Conservation (phyloP, 2,797 vertebrate genomes). For the Microctenopoma lineatum region DNA sequence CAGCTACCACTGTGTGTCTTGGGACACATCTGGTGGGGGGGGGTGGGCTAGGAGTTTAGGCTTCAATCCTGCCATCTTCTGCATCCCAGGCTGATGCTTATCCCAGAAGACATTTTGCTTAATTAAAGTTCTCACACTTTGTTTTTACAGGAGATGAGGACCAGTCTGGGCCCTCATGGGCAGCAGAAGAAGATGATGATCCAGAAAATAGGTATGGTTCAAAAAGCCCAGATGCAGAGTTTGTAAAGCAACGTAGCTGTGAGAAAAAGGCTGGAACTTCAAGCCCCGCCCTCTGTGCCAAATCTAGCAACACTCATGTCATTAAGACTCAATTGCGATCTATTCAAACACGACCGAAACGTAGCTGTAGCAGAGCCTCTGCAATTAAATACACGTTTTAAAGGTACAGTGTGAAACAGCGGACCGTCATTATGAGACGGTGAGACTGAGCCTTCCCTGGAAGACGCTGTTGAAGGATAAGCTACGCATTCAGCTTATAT, state of each 20-base stretch:
- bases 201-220: slow-evolving; percentile 99
- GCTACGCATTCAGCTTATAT: slow-evolving; percentile 10
- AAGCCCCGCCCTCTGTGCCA: slow-evolving; percentile 79
- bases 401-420: slow-evolving; percentile 44
- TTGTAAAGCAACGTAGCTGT: slow-evolving; percentile 86
- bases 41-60: too few relatives aligned
- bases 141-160: slow-evolving; percentile 89
- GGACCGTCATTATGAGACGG: neutral
- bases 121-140: neutral
- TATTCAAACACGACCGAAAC: slow-evolving; percentile 74
- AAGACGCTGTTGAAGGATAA: slow-evolving; percentile 47
- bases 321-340: slow-evolving; percentile 83
- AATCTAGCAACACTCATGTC: slow-evolving; percentile 79
- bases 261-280: slow-evolving; percentile 80
- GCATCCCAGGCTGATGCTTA: too few relatives aligned
- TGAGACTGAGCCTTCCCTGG: slow-evolving; percentile 67
- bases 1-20: too few relatives aligned
- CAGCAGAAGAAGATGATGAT: slow-evolving; percentile 93
- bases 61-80: too few relatives aligned
- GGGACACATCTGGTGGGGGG: too few relatives aligned
- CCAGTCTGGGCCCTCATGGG: slow-evolving; percentile 86
- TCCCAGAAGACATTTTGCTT: too few relatives aligned
- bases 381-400: slow-evolving; percentile 84
- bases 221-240: slow-evolving; percentile 86
- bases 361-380: slow-evolving; percentile 83